A percentile compares a stretch with the other conserved stretches of the same genome.
Conservation (phyloP, 1,140 invertebrate species). For the Philaenus spumarius region DNA sequence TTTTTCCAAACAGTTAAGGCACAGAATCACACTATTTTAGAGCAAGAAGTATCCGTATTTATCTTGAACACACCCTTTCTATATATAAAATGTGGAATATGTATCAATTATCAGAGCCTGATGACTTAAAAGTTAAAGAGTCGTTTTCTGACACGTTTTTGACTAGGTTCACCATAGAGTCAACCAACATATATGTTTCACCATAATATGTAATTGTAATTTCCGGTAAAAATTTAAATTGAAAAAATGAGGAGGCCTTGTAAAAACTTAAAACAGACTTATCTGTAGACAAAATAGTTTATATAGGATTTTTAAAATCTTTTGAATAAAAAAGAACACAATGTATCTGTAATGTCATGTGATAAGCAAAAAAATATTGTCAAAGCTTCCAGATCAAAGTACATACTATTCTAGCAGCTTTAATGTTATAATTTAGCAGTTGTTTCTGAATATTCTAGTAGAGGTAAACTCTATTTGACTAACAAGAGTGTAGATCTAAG, state of each 20-base stretch:
- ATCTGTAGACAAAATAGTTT: conserved; percentile 30
- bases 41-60: conserved; percentile 12
- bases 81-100: conserved; percentile 17
- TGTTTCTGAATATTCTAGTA: conserved; percentile 31
- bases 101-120: not conserved
- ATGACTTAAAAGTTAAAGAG: conserved; percentile 22
- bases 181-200: conserved; percentile 27
- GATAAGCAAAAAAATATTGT: conserved; percentile 40
- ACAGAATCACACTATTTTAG: conserved; percentile 21
- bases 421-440: conserved; percentile 37
- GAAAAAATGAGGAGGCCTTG: conserved; percentile 17
- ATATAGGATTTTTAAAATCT: conserved; percentile 34
- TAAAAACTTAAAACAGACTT: conserved; percentile 23
- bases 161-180: conserved; percentile 23
- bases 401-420: conserved; percentile 36
- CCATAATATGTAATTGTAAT: too few relatives aligned
- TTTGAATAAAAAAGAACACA: conserved; percentile 28
- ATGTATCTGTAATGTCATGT: conserved; percentile 31
- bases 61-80: conserved; percentile 13
- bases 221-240: too few relatives aligned
- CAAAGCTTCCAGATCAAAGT: conserved; percentile 32
- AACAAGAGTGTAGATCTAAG: conserved; percentile 15
- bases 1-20: conserved; percentile 17
- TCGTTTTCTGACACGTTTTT: conserved; percentile 23
- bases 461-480: conserved; percentile 25